Evolutionary conservation across 2,797 vertebrate genomes (phyloP), one percentile per base, ranked within the genome.

Genomic region (Pseudochromis fuscus): DNA sequence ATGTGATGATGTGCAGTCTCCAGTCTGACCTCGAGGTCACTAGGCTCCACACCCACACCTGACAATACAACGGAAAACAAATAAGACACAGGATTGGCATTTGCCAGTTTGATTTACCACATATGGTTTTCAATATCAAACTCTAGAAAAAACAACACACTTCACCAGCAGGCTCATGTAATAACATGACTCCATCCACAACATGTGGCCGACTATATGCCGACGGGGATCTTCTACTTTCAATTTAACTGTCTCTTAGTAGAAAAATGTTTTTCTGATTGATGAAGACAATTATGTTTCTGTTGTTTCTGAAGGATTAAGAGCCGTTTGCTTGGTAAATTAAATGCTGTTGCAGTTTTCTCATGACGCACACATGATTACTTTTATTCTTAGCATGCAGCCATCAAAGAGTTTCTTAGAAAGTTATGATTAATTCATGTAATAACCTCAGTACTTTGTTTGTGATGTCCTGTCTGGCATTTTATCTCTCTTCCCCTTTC

Each of bases 401-500:
- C 40, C 58, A 75, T 23, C 44, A 19, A 69, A 72, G 38, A 19
- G 16, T 72, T 55, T 31, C 8, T 35, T 23, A 68, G 59, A 73
- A 58, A 28, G 21, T 19, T n/a, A 23, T 38, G 42, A 77, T 64
- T 70, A 37, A 73, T 68, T 66, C 37, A 35, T 10, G 31, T 44
- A 56, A 56, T 24, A 38, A 63, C 18, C 38, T 6, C 28, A 16
- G 28, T 21, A 4, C 40, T 76, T 58, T 79, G 59, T 67, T 52
- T 44, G 28, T 49, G 13, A 53, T 67, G 25, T 50, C 49, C 63
- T 59, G 28, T 46, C 23, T 25, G 38, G 3, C 52, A 19, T 25
- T 27, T 58, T 48, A 38, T 51, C 56, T 67, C 28, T 30, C n/a
- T 13, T 57, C 30, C 28, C 1, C 11, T 25, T 44, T 53, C 23